Percentiles rank a stretch among this genome's conserved stretches.
These are phyloP conservation scores for Acanthiza pusilla DNA, from an alignment of 2,797 vertebrate species.

Conservation along the genomic window DNA sequence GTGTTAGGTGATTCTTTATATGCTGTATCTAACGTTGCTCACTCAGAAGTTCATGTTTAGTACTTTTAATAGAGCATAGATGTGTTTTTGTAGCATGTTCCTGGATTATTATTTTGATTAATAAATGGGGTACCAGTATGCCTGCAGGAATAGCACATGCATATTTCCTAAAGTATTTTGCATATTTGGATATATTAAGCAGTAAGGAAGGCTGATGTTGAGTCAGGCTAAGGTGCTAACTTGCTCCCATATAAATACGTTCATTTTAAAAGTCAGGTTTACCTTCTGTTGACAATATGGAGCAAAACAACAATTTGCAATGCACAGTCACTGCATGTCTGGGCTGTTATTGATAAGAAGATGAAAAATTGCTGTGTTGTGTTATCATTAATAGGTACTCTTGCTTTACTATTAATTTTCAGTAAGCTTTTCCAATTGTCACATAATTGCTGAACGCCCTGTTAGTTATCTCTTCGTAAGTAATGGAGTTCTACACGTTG, in stretches of 20 bases:
- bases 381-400: neutral
- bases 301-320: slow-evolving; percentile 44
- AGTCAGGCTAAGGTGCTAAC: neutral
- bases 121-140: neutral
- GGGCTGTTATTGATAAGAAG: neutral
- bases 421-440: neutral
- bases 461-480: neutral
- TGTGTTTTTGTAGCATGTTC: neutral
- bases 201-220: neutral
- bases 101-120: neutral
- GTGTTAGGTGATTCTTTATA: neutral
- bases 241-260: neutral
- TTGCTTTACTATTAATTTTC: slow-evolving; percentile 1
- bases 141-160: neutral
- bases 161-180: neutral
- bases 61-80: neutral
- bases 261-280: slow-evolving; percentile 34
- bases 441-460: neutral
- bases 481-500: neutral
- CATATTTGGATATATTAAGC: neutral
- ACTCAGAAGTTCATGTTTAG: neutral
- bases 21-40: neutral
- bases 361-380: neutral
- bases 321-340: neutral
- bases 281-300: slow-evolving; percentile 1